Evolutionary conservation across 2,888 invertebrate species (phyloP).

Genomic region (Gryllus longicercus): DNA sequence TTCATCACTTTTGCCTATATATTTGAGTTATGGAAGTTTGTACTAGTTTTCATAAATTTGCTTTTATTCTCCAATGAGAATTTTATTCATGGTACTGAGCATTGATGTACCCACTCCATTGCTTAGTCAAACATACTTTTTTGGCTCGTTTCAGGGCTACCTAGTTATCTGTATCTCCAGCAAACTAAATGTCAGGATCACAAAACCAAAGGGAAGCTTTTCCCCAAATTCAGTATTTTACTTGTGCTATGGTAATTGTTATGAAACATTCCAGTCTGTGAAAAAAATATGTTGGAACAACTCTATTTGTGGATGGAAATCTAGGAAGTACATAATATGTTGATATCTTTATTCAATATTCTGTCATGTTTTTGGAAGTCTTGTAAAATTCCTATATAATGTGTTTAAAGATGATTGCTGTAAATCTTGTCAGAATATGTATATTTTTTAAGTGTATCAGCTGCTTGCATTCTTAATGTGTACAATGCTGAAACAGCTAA

Average conservation of each 20-base stretch:
- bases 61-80: no score
- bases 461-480: conserved; percentile 27
- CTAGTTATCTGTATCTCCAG: conserved; percentile 20
- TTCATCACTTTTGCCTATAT: no score
- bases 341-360: conserved; percentile 29
- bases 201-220: conserved; percentile 27
- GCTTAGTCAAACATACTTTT: no score
- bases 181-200: conserved; percentile 30
- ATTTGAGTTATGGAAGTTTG: no score
- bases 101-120: no score
- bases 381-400: conserved; percentile 29
- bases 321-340: conserved; percentile 29
- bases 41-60: no score
- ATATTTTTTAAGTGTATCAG: conserved; percentile 28
- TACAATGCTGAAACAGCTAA: conserved; percentile 1
- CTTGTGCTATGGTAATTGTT: conserved; percentile 35
- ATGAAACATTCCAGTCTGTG: conserved; percentile 31
- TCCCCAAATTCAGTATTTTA: conserved; percentile 32
- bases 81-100: no score
- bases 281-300: conserved; percentile 30
- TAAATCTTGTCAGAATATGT: conserved; percentile 25
- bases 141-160: conserved; percentile 28
- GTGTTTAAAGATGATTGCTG: conserved; percentile 27
- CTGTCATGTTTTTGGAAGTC: conserved; percentile 30
- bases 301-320: conserved; percentile 32